phyloP scores from a whole-genome alignment of 2,888 invertebrate genomes.

The Byasa hedistus region DNA sequence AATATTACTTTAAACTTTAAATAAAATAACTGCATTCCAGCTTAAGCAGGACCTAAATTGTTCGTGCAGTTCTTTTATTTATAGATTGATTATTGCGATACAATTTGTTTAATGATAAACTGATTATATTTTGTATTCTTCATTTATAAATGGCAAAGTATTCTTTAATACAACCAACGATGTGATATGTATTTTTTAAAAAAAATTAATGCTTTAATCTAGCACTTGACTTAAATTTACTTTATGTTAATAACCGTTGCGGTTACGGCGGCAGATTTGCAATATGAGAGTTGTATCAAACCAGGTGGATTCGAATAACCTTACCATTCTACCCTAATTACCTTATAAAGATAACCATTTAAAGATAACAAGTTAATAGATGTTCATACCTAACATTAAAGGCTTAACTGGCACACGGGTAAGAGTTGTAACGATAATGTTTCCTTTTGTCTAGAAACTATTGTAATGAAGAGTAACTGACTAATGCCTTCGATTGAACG shows the following conservation, averaged over 20 bases:
- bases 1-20: not conserved
- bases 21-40: not conserved
- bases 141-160: too few species aligned
- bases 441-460: slow-evolving; percentile 33
- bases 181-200: too few species aligned
- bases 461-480: slow-evolving; percentile 33
- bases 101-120: not conserved
- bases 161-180: too few species aligned
- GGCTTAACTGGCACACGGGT: slow-evolving; percentile 44
- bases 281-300: too few species aligned
- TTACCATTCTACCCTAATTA: too few species aligned
- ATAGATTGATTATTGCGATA: not conserved
- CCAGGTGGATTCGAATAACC: too few species aligned
- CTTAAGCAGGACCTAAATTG: not conserved
- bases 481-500: slow-evolving; percentile 53
- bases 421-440: slow-evolving; percentile 50
- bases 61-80: not conserved
- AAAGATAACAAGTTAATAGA: not conserved
- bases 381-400: slow-evolving; percentile 36
- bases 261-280: too few species aligned
- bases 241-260: too few species aligned
- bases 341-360: not conserved
- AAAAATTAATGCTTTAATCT: too few species aligned
- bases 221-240: too few species aligned
- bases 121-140: not conserved